These are phyloP conservation scores for Pseudocheirus occidentalis DNA, from an alignment of 2,797 vertebrate species.

Conservation along the genomic window DNA sequence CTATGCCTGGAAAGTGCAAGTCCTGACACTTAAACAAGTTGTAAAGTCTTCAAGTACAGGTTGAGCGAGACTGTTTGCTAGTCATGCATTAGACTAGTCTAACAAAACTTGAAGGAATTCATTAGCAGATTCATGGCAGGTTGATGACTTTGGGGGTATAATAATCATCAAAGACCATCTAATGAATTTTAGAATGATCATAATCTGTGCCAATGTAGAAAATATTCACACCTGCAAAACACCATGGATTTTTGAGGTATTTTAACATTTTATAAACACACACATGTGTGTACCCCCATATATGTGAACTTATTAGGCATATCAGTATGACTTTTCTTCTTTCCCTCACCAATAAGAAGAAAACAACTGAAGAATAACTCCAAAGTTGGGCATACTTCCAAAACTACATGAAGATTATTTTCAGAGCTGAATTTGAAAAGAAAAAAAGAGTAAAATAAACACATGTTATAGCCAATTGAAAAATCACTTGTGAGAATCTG, in stretches of 20 bases:
- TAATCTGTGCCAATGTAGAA: neutral
- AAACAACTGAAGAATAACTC: slow-evolving; percentile 27
- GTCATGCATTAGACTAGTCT: neutral
- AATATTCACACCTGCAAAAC: neutral
- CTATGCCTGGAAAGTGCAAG: neutral
- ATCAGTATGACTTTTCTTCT: neutral
- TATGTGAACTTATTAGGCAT: neutral
- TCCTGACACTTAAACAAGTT: too few species aligned
- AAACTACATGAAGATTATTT: slow-evolving; percentile 22
- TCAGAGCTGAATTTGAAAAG: slow-evolving; percentile 33
- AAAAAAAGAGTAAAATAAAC: slow-evolving; percentile 56
- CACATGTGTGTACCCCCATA: neutral
- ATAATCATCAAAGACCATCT: neutral
- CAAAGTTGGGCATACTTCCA: slow-evolving; percentile 32
- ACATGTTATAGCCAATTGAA: slow-evolving; percentile 9
- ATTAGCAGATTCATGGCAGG: neutral
- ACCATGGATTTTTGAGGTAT: neutral
- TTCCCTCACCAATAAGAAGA: slow-evolving; percentile 11
- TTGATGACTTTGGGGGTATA: neutral
- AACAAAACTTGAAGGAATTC: neutral
- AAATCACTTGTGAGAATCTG: slow-evolving; percentile 44
- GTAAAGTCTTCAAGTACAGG: neutral
- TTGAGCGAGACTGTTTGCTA: neutral
- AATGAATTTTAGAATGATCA: neutral
- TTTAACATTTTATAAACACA: neutral